These are phyloP conservation scores for Brachionus koreanus DNA, from an alignment of 1,140 invertebrate genomes.

Conservation along the genomic window DNA sequence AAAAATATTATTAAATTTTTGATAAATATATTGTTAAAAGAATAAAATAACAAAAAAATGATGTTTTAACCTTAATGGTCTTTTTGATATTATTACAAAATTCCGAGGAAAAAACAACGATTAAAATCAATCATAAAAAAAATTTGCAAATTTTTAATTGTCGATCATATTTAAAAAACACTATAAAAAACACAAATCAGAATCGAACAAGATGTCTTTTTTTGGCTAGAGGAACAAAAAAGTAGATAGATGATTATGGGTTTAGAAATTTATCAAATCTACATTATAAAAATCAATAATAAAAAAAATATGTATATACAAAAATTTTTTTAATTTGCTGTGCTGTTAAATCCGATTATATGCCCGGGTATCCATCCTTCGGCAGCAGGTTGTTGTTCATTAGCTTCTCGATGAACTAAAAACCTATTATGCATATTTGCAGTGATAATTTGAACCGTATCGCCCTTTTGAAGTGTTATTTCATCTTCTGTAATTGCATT, in stretches of 20 bases:
- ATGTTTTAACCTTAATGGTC: not conserved
- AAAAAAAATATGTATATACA: not conserved
- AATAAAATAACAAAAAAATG: not conserved
- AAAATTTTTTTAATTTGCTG: not conserved
- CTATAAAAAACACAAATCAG: constrained; percentile 1
- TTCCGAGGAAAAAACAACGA: constrained; percentile 21
- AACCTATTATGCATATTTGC: constrained; percentile 56
- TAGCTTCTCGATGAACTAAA: constrained; percentile 56
- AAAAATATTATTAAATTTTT: not conserved
- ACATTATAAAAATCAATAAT: not conserved
- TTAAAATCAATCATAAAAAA: not conserved
- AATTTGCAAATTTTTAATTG: not conserved
- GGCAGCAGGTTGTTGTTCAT: constrained; percentile 57
- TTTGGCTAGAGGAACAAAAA: constrained; percentile 10
- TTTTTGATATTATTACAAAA: not conserved
- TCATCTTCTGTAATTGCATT: constrained; percentile 60
- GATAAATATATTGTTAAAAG: not conserved
- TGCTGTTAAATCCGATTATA: constrained; percentile 57
- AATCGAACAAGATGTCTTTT: not conserved
- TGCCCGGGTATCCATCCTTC: constrained; percentile 66
- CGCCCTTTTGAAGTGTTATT: constrained; percentile 58
- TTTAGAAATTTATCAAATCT: constrained; percentile 16
- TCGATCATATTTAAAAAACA: not conserved
- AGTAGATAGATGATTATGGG: not conserved
- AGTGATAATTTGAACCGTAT: constrained; percentile 57